phyloP scores from a whole-genome alignment of 2,797 vertebrate species.

The Falco concolor region DNA sequence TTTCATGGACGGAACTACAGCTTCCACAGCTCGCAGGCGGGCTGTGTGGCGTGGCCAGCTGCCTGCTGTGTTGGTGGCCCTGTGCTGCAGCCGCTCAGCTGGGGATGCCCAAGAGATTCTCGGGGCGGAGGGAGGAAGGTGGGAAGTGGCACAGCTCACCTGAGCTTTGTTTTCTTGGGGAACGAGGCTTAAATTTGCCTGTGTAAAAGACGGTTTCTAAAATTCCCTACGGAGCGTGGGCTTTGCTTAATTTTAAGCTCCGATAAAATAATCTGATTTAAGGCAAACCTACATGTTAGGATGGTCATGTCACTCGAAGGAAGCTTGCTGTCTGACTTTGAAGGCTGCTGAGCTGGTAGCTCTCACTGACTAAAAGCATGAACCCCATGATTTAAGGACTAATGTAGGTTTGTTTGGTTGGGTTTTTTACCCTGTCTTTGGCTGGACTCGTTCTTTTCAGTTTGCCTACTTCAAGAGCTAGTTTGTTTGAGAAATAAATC shows the following conservation, averaged over 20 bases:
- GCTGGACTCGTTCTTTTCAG: neutral
- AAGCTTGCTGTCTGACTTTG: neutral
- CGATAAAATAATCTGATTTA: neutral
- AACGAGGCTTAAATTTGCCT: neutral
- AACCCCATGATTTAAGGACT: neutral
- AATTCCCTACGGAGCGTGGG: accelerated
- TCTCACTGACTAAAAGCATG: neutral
- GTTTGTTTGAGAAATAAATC: neutral
- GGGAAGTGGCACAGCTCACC: neutral
- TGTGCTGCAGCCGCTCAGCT: neutral
- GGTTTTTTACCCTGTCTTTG: neutral
- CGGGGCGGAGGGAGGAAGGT: accelerated
- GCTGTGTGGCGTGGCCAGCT: neutral
- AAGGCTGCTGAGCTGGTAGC: neutral
- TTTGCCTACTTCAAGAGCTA: neutral
- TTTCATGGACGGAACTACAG: neutral
- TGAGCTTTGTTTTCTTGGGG: neutral
- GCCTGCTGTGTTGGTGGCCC: neutral
- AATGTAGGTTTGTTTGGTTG: neutral
- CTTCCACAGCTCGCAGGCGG: neutral
- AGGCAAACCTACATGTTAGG: neutral
- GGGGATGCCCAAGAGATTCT: neutral
- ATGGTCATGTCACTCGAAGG: neutral
- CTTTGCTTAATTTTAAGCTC: neutral
- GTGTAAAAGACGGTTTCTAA: neutral